phyloP scores from a whole-genome alignment of 2,113 vertebrate species.

The Motacilla alba region DNA sequence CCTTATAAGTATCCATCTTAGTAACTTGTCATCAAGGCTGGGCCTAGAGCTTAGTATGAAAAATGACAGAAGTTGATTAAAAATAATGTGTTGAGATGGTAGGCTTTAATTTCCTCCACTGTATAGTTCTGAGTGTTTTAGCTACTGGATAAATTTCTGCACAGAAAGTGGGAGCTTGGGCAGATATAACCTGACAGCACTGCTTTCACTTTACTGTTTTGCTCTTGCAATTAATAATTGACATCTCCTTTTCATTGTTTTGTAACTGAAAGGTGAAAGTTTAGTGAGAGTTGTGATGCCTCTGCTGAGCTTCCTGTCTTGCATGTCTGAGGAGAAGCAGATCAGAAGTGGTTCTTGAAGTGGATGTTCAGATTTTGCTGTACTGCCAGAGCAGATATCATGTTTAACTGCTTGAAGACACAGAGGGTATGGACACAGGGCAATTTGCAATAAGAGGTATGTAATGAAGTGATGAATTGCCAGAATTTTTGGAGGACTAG shows the following conservation, averaged over 20 bases:
- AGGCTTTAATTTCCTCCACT: neutral
- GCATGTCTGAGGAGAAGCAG: neutral
- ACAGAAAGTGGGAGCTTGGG: neutral
- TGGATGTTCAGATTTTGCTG: neutral
- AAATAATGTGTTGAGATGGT: neutral
- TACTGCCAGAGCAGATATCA: neutral
- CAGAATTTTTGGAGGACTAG: neutral
- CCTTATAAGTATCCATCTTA: neutral
- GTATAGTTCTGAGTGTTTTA: neutral
- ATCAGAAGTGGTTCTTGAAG: neutral
- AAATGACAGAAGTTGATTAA: neutral
- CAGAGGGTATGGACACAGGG: neutral
- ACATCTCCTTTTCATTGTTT: neutral
- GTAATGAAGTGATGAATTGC: neutral
- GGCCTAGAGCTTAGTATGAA: neutral
- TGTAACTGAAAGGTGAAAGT: neutral
- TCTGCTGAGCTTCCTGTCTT: neutral
- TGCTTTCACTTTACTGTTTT: neutral
- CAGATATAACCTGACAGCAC: neutral
- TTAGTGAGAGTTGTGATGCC: neutral
- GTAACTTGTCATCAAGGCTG: neutral
- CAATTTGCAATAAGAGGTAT: neutral
- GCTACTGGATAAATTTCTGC: neutral
- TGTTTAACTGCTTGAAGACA: neutral
- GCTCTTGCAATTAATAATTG: neutral